Percentiles rank a stretch among this genome's conserved stretches.
phyloP scores from a whole-genome alignment of 2,888 invertebrate genomes.

The Chelonus formosanus region DNA sequence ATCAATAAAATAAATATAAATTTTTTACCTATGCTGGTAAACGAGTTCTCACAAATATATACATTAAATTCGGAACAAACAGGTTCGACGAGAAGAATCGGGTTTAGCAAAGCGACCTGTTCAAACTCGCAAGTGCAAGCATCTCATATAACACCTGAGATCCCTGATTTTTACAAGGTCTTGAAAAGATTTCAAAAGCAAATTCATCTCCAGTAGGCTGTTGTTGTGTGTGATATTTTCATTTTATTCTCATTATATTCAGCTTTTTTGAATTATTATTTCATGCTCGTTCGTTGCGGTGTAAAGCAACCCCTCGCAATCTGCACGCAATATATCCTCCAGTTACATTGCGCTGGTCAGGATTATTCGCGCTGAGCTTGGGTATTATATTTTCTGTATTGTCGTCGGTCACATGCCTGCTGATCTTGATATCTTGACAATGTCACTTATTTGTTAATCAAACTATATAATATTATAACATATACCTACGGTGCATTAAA shows the following conservation, averaged over 20 bases:
- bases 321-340: too few relatives aligned
- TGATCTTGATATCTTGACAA: too few relatives aligned
- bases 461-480: too few relatives aligned
- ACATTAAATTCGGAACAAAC: constrained; percentile 5
- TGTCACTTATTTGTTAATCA: too few relatives aligned
- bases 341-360: too few relatives aligned
- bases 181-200: constrained; percentile 2
- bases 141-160: not conserved
- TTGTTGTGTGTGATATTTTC: not conserved
- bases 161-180: constrained; percentile 13
- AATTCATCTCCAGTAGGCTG: too few relatives aligned
- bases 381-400: not conserved
- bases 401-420: too few relatives aligned
- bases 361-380: not conserved
- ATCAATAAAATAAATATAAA: constrained; percentile 1
- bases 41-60: not conserved
- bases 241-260: not conserved
- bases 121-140: constrained; percentile 57
- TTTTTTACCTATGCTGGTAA: not conserved
- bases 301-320: constrained; percentile 8
- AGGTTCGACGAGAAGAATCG: constrained; percentile 26
- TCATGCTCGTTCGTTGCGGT: constrained; percentile 3
- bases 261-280: constrained; percentile 4
- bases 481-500: too few relatives aligned
- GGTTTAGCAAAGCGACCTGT: constrained; percentile 52